These are phyloP conservation scores for Epiblema foenella DNA, from an alignment of 2,888 invertebrate species.

Conservation along the genomic window DNA sequence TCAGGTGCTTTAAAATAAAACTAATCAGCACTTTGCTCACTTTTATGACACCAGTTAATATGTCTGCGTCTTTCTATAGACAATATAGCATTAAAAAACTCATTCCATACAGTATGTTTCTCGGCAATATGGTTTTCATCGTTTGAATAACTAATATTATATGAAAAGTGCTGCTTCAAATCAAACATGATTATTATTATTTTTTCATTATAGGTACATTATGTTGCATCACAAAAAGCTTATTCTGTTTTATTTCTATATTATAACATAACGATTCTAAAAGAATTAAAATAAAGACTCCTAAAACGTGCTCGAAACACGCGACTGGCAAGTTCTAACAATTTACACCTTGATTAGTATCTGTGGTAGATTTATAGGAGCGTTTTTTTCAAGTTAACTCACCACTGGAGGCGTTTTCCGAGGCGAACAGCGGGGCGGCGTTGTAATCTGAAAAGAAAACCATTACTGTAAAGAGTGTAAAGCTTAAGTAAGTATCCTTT, in stretches of 20 bases:
- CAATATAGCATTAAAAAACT: not conserved
- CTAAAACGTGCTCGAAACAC: conserved; percentile 24
- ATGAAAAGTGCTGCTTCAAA: not conserved
- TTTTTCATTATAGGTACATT: not conserved
- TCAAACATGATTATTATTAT: not conserved
- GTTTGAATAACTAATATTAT: not conserved
- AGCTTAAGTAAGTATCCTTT: not conserved
- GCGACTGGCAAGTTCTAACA: conserved; percentile 21
- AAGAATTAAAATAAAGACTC: conserved; percentile 19
- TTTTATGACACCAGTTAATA: not conserved
- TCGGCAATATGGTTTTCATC: not conserved
- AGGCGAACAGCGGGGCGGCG: conserved; percentile 85
- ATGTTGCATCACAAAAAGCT: not conserved
- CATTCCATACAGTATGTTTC: not conserved
- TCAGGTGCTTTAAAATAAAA: conserved; percentile 17
- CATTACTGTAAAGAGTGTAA: conserved; percentile 43
- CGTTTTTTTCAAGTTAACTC: conserved; percentile 52
- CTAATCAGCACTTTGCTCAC: conserved; percentile 5
- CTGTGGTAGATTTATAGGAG: conserved; percentile 32
- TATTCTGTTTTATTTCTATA: conserved; percentile 10
- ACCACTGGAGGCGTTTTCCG: conserved; percentile 85
- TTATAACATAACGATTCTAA: no score
- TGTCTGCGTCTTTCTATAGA: not conserved
- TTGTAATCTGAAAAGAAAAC: conserved; percentile 78
- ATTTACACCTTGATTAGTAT: conserved; percentile 40